Conservation (phyloP, 2,888 invertebrate genomes). For the Drosophila anomelani region DNA sequence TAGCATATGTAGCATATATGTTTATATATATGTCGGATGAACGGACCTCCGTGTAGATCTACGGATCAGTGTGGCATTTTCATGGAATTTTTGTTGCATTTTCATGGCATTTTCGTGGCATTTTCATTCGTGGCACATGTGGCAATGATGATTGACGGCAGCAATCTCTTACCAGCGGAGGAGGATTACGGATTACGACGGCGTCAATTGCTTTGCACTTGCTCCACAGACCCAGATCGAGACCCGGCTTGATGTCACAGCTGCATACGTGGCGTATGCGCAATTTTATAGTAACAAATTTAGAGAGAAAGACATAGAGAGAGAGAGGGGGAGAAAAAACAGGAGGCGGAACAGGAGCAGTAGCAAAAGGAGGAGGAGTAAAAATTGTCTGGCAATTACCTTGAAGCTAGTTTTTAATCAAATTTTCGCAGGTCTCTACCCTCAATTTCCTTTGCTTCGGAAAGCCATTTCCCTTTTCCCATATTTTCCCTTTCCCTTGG, state of each 20-base stretch:
- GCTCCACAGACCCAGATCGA: conserved; percentile 82
- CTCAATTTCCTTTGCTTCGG: conserved; percentile 31
- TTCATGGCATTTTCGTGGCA: conserved; percentile 3
- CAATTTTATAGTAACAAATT: conserved; percentile 14
- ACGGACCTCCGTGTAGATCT: conserved; percentile 8
- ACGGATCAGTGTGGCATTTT: conserved; percentile 4
- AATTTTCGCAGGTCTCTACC: conserved; percentile 61
- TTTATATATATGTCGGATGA: background rate
- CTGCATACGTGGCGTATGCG: conserved; percentile 38
- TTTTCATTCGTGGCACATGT: conserved; percentile 18
- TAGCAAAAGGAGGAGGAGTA: background rate
- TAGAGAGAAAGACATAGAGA: background rate
- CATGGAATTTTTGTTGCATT: conserved; percentile 12
- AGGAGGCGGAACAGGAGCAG: background rate
- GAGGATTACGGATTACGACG: conserved; percentile 27
- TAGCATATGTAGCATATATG: background rate
- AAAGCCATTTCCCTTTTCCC: conserved; percentile 10
- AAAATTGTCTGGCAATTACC: conserved; percentile 59
- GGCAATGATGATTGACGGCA: conserved; percentile 70
- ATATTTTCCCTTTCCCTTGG: conserved; percentile 11
- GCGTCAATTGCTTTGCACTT: conserved; percentile 83
- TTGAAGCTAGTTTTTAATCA: conserved; percentile 73
- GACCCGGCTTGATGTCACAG: conserved; percentile 28
- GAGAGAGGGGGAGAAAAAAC: too few relatives aligned
- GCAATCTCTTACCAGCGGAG: conserved; percentile 58